A percentile compares a stretch with the other conserved stretches of the same genome.
Evolutionary conservation across 1,140 invertebrate genomes (phyloP).

Genomic region (Euborellia annulipes): DNA sequence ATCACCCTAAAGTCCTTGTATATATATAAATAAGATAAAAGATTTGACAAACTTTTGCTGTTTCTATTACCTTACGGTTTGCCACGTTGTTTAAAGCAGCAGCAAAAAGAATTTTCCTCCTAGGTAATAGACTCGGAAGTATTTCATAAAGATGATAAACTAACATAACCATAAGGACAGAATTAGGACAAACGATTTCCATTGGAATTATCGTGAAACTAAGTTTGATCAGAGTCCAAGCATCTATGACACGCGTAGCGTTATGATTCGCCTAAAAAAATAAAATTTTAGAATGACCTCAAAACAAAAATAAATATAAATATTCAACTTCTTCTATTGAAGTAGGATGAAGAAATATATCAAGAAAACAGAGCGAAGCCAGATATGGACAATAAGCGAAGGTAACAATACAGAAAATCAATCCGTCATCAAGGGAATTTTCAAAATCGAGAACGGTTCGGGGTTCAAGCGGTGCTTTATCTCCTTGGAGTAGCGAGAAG

Average conservation of each 20-base stretch:
- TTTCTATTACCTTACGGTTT: too few species aligned
- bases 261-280: slow-evolving; percentile 24
- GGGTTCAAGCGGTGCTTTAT: too few species aligned
- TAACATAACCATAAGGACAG: slow-evolving; percentile 26
- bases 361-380: slow-evolving; percentile 17
- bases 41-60: too few species aligned
- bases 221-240: slow-evolving; percentile 27
- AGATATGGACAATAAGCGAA: slow-evolving; percentile 28
- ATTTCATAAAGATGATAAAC: slow-evolving; percentile 24
- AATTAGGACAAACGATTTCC: slow-evolving; percentile 22
- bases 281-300: background rate
- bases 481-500: too few species aligned
- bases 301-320: background rate
- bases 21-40: too few species aligned
- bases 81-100: slow-evolving; percentile 11
- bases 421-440: too few species aligned
- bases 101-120: slow-evolving; percentile 17
- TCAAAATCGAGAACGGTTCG: too few species aligned
- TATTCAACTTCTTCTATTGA: slow-evolving; percentile 18
- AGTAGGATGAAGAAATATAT: slow-evolving; percentile 20
- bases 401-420: slow-evolving; percentile 23
- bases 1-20: too few species aligned
- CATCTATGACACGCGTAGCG: slow-evolving; percentile 20
- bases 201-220: slow-evolving; percentile 24
- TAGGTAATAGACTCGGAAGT: slow-evolving; percentile 22